Evolutionary conservation across 2,888 invertebrate genomes (phyloP), one percentile per base, ranked within the genome.

Genomic region (Amphipyra berbera): DNA sequence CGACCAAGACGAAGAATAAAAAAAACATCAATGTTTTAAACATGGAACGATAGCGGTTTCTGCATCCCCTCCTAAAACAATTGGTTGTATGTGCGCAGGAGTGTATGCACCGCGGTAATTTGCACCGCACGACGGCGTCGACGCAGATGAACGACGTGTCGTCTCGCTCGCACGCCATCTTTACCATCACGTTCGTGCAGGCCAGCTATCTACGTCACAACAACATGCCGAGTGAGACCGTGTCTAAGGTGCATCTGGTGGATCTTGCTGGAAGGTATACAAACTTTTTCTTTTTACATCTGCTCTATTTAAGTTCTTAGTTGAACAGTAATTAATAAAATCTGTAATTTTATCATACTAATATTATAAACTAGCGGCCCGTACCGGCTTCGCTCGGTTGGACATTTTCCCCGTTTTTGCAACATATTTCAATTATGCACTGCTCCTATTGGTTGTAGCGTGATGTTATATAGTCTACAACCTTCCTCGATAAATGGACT

Each of bases 71-170:
- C 10, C 33, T 21, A 12, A 21, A 21, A 7, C 1, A 12, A 0
- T 27, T n/a, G n/a, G n/a, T n/a, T 21, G 1, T n/a, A 5, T 2
- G 30, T 57, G 40, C 75, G 7, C 88, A 97, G 97, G 96, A 96
- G 86, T 96, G 97, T 86, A 97, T 97, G 96, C 95, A 96, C 76
- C 96, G 97, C 79, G 98, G 98, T 71, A 98, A 98, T 94, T 95
- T 96, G 66, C 97, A 97, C 86, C 96, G 98, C 75, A 98, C 98
- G 21, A 98, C 98, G 2, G 98, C 98, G 46, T 97, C 97, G 81
- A 98, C 98, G 61, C 97, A 98, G 89, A 98, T 98, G 98, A 98
- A 98, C 94, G 98, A 98, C 92, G 97, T 97, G 78, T 98, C 98
- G 90, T 98, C 98, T 86, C 96, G 98, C 83, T 98, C 98, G 94